A percentile compares a stretch with the other conserved stretches of the same genome.
Conservation (phyloP, 2,797 vertebrate genomes). For the Tenualosa ilisha region DNA sequence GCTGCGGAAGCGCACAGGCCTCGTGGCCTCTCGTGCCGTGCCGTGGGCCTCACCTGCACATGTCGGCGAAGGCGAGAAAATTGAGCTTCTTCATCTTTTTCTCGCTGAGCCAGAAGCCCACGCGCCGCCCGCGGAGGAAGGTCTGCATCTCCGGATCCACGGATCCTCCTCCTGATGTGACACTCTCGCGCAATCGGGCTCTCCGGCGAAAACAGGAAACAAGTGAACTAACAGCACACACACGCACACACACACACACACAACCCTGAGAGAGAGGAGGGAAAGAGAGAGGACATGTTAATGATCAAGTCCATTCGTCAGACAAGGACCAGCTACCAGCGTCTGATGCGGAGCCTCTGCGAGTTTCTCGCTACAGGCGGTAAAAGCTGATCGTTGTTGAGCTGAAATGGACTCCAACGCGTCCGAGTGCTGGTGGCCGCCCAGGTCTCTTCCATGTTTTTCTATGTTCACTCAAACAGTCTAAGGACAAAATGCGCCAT, state of each 20-base stretch:
- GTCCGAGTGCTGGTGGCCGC: background rate
- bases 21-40: background rate
- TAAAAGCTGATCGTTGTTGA: background rate
- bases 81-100: constrained; percentile 99
- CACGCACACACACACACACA: constrained; percentile 33
- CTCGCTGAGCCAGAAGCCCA: constrained; percentile 98
- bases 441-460: background rate
- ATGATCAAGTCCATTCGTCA: background rate
- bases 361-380: background rate
- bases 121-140: constrained; percentile 90
- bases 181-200: constrained; percentile 59
- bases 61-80: constrained; percentile 94
- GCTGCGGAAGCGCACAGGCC: background rate
- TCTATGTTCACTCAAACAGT: background rate
- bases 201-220: constrained; percentile 53
- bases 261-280: constrained; percentile 43
- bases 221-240: constrained; percentile 29
- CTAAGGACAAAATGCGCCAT: background rate
- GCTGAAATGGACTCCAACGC: background rate
- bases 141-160: constrained; percentile 86
- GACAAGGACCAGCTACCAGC: background rate
- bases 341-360: background rate
- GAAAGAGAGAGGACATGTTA: constrained; percentile 22
- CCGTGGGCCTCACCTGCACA: constrained; percentile 86
- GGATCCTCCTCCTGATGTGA: constrained; percentile 52